phyloP scores from a whole-genome alignment of 2,797 vertebrate species.

The Clamator glandarius region DNA sequence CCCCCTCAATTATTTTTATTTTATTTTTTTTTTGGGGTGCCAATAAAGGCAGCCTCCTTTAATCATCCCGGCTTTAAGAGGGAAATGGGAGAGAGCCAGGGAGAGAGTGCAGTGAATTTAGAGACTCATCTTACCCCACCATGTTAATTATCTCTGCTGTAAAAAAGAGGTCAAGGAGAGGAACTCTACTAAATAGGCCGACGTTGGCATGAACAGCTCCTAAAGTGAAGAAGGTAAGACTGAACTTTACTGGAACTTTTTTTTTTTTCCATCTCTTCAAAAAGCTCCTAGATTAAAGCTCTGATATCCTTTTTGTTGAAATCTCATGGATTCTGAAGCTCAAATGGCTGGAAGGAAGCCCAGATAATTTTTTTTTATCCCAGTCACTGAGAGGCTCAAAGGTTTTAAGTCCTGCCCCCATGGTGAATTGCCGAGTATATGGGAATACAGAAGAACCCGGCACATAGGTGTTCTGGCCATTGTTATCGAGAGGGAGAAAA shows the following conservation, averaged over 20 bases:
- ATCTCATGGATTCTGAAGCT: slow-evolving; percentile 81
- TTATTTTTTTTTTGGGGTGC: slow-evolving; percentile 51
- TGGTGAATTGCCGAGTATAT: slow-evolving; percentile 75
- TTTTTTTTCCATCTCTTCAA: slow-evolving; percentile 79
- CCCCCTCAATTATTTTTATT: slow-evolving; percentile 61
- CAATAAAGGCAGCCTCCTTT: slow-evolving; percentile 55
- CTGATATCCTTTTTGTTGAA: slow-evolving; percentile 73
- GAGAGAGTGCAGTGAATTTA: slow-evolving; percentile 71
- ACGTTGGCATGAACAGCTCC: slow-evolving; percentile 70
- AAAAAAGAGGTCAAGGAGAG: slow-evolving; percentile 71
- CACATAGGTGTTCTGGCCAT: slow-evolving; percentile 76
- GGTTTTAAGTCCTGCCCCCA: slow-evolving; percentile 80
- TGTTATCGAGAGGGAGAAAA: slow-evolving; percentile 76
- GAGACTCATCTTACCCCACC: slow-evolving; percentile 63
- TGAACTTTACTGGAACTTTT: slow-evolving; percentile 80
- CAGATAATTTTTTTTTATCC: slow-evolving; percentile 79
- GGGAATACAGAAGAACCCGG: slow-evolving; percentile 70
- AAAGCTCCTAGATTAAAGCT: slow-evolving; percentile 80
- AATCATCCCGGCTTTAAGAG: slow-evolving; percentile 51
- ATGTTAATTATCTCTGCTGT: slow-evolving; percentile 76
- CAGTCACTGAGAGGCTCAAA: slow-evolving; percentile 80
- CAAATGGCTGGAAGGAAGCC: slow-evolving; percentile 79
- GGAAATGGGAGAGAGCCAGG: slow-evolving; percentile 45
- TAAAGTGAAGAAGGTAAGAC: slow-evolving; percentile 71
- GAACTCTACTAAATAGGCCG: slow-evolving; percentile 76